Conservation (phyloP, 2,888 invertebrate genomes). For the Lepidocyrtoides sp. region DNA sequence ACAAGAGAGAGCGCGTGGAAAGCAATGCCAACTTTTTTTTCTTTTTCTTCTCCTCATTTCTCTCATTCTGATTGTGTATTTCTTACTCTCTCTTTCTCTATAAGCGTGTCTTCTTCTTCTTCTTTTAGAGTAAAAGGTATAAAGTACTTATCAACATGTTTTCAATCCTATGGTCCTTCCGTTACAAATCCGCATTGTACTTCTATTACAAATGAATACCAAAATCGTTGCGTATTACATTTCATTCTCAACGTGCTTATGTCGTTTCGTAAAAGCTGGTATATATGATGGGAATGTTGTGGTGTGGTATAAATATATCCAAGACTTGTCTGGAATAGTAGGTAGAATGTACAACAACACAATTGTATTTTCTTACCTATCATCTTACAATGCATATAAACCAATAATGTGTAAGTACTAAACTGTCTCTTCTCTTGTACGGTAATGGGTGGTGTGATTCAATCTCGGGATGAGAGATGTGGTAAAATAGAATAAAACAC, state of each 20-base stretch:
- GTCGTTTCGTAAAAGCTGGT: neutral
- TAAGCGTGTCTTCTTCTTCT: neutral
- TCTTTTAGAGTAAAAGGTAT: conserved; percentile 57
- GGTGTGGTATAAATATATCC: too few relatives aligned
- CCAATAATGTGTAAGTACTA: neutral
- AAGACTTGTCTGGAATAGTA: too few relatives aligned
- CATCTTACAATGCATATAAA: neutral
- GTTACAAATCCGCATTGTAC: conserved; percentile 68
- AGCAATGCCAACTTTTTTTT: conserved; percentile 76
- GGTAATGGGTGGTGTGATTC: conserved; percentile 33
- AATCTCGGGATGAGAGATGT: conserved; percentile 1
- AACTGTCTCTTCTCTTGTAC: conserved; percentile 21
- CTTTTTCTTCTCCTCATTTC: conserved; percentile 4
- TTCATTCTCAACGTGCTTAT: neutral
- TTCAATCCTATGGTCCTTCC: conserved; percentile 43
- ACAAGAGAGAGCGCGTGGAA: conserved; percentile 53
- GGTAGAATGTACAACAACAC: neutral
- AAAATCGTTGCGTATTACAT: conserved; percentile 25
- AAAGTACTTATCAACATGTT: conserved; percentile 73
- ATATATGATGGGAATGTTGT: too few relatives aligned
- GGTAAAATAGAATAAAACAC: conserved; percentile 7
- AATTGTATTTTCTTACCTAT: conserved; percentile 1
- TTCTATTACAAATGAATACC: conserved; percentile 57
- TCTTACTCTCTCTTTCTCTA: conserved; percentile 40
- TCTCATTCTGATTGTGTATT: conserved; percentile 31